Evolutionary conservation across 2,888 invertebrate species (phyloP).

Genomic region (Camponotus fellah): DNA sequence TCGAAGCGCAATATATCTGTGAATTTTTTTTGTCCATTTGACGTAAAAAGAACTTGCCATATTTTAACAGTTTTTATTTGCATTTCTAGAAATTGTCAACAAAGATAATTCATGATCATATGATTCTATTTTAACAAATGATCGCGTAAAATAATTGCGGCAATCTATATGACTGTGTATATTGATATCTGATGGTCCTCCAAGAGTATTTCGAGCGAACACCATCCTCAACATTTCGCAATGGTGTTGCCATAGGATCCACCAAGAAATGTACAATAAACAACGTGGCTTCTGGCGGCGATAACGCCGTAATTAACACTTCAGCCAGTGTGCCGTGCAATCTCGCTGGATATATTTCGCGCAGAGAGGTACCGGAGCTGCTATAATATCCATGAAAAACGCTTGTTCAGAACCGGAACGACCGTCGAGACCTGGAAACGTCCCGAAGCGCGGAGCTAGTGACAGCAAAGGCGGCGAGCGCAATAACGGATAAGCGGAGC

Average conservation of each 20-base stretch:
- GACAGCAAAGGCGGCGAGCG: slow-evolving; percentile 69
- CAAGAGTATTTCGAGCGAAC: background rate
- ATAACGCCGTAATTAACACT: slow-evolving; percentile 55
- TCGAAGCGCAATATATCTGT: background rate
- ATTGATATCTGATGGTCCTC: background rate
- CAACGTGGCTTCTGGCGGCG: slow-evolving; percentile 43
- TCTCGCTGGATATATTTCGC: slow-evolving; percentile 48
- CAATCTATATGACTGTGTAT: background rate
- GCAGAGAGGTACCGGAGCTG: slow-evolving; percentile 20
- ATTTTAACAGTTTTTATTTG: background rate
- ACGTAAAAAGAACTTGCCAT: background rate
- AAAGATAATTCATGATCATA: background rate
- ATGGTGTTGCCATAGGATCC: slow-evolving; percentile 16
- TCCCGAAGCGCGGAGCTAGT: slow-evolving; percentile 57
- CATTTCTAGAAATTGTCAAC: background rate
- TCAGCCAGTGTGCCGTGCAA: slow-evolving; percentile 32
- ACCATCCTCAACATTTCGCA: slow-evolving; percentile 1
- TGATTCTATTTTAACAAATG: background rate
- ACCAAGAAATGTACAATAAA: slow-evolving; percentile 47
- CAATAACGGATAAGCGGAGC: slow-evolving; percentile 84
- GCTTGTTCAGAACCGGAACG: slow-evolving; percentile 59
- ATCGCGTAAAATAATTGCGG: background rate
- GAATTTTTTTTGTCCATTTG: background rate
- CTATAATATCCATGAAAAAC: slow-evolving; percentile 67
- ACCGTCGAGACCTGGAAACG: slow-evolving; percentile 64